Evolutionary conservation across 1,140 invertebrate species (phyloP).

Genomic region (Neodiprion pinetum): DNA sequence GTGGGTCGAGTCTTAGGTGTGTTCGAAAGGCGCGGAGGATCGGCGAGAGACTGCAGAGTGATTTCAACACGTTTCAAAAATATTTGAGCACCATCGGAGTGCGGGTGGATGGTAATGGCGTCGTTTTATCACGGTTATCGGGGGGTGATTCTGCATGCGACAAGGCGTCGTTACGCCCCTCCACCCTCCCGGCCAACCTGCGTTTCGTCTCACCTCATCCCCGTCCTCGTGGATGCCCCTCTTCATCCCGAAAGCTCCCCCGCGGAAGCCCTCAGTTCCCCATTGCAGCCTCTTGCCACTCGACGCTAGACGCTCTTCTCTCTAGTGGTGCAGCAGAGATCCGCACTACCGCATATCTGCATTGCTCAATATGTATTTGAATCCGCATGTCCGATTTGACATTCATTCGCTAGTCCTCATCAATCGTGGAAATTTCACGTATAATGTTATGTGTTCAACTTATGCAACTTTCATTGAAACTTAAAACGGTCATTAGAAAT

Average conservation of each 20-base stretch:
- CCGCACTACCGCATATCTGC: constrained; percentile 22
- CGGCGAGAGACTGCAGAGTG: not conserved
- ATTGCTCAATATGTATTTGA: constrained; percentile 27
- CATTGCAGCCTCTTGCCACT: constrained; percentile 32
- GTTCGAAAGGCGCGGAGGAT: too few relatives aligned
- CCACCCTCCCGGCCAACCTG: constrained; percentile 9
- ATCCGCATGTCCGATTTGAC: too few relatives aligned
- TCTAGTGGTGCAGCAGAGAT: constrained; percentile 33
- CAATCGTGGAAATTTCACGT: too few relatives aligned
- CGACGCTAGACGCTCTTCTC: constrained; percentile 43
- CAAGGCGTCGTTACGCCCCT: constrained; percentile 33
- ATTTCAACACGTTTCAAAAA: constrained; percentile 13
- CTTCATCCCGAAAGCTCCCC: constrained; percentile 21
- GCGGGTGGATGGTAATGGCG: constrained; percentile 28
- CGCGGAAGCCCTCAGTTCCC: constrained; percentile 14
- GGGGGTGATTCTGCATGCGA: constrained; percentile 35
- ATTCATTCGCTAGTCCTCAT: too few relatives aligned
- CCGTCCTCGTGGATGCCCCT: not conserved
- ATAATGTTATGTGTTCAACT: too few relatives aligned
- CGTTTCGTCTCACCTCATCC: not conserved
- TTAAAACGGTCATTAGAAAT: too few relatives aligned
- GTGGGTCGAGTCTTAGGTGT: too few relatives aligned
- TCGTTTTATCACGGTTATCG: constrained; percentile 41
- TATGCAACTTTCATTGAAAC: too few relatives aligned
- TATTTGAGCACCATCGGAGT: constrained; percentile 7